phyloP scores from a whole-genome alignment of 1,140 invertebrate genomes.

The Psix sp. region DNA sequence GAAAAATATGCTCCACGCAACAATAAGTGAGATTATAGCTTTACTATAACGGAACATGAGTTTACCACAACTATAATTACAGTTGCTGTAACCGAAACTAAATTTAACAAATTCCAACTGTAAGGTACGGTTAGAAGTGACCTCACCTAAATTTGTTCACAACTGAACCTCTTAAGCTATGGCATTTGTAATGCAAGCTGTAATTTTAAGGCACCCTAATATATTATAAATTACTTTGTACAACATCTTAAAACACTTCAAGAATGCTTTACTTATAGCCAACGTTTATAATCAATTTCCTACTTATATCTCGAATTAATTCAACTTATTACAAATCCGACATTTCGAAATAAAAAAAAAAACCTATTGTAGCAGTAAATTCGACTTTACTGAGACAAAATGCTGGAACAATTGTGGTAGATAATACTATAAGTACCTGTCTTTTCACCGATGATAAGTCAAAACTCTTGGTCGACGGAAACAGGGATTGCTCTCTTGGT shows the following conservation, averaged over 20 bases:
- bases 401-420: slow-evolving; percentile 24
- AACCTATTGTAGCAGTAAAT: no score
- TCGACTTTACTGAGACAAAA: slow-evolving; percentile 31
- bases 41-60: slow-evolving; percentile 49
- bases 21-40: slow-evolving; percentile 47
- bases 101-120: slow-evolving; percentile 57
- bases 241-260: slow-evolving; percentile 11
- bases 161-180: slow-evolving; percentile 51
- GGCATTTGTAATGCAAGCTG: slow-evolving; percentile 48
- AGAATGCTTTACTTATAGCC: no score
- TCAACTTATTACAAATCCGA: no score
- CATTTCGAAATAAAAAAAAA: no score
- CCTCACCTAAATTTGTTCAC: slow-evolving; percentile 55
- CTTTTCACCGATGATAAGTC: slow-evolving; percentile 22
- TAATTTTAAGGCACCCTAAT: slow-evolving; percentile 44
- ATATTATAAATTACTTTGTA: slow-evolving; percentile 29
- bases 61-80: slow-evolving; percentile 56
- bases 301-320: no score
- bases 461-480: background rate
- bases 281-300: no score
- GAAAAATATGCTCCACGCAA: slow-evolving; percentile 15
- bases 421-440: slow-evolving; percentile 1
- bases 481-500: slow-evolving; percentile 5
- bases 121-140: slow-evolving; percentile 52
- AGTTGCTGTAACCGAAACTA: slow-evolving; percentile 56